phyloP scores from a whole-genome alignment of 2,888 invertebrate genomes.

The Eupelmus urozonus region DNA sequence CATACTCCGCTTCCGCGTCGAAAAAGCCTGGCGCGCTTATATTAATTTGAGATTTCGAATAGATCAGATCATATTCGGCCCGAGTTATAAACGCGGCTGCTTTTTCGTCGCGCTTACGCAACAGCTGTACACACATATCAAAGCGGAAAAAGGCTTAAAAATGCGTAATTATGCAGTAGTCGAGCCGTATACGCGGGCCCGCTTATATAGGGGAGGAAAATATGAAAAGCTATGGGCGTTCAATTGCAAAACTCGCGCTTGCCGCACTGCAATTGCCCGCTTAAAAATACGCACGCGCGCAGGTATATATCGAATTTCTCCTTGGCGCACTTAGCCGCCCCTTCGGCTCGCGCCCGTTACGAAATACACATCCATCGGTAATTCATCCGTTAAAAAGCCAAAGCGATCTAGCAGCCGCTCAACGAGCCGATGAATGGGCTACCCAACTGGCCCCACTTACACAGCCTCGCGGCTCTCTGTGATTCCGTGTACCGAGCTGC shows the following conservation, averaged over 20 bases:
- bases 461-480: too few relatives aligned
- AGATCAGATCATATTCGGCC: too few relatives aligned
- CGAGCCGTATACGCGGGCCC: not conserved
- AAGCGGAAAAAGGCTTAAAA: not conserved
- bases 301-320: not conserved
- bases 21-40: too few relatives aligned
- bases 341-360: conserved; percentile 14
- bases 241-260: conserved; percentile 22
- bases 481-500: too few relatives aligned
- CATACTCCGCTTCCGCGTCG: too few relatives aligned
- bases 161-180: conserved; percentile 18
- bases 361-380: conserved; percentile 42
- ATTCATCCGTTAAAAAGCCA: conserved; percentile 28
- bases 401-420: not conserved
- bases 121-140: too few relatives aligned
- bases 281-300: conserved; percentile 5
- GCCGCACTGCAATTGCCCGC: conserved; percentile 13
- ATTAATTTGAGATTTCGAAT: too few relatives aligned
- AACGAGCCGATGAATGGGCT: conserved; percentile 7
- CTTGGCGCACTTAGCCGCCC: not conserved
- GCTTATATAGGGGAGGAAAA: too few relatives aligned
- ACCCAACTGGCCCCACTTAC: too few relatives aligned
- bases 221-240: conserved; percentile 24
- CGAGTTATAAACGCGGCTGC: too few relatives aligned
- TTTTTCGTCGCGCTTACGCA: conserved; percentile 7